Evolutionary conservation across 2,888 invertebrate genomes (phyloP), one percentile per base, ranked within the genome.

Genomic region (Tholera decimalis): DNA sequence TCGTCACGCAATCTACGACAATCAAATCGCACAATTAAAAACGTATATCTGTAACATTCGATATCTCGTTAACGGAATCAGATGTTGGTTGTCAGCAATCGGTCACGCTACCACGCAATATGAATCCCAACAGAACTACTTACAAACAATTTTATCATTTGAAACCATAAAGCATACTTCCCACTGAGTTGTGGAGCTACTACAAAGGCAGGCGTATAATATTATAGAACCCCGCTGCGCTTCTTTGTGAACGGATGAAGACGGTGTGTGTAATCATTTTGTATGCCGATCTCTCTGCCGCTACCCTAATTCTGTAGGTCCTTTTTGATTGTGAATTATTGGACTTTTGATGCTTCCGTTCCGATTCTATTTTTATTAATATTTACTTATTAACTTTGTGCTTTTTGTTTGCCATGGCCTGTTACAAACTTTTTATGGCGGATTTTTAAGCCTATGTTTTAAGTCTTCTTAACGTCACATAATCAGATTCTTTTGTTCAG

Each of bases 1-100:
- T 98, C 98, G 91, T 98, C 98, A 87, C 98, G 97, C 95, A 98
- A 96, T 97, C 98, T 98, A 96, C 64, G 97, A 97, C 95, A 96
- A 96, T 80, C 74, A 83, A 74, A 83, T 77, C 66, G 73, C 55
- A 80, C 79, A 84, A 83, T 85, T 80, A 82, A 69, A 72, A 73
- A 79, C 75, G 69, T 62, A 76, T 60, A 75, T 77, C 72, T 70
- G 74, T 59, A 70, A 59, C 72, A 78, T 83, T 88, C 87, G 88
- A 86, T 86, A 89, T 85, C 92, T 93, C 86, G 92, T 93, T 92
- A 92, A 83, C 85, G 84, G 84, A 83, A 86, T 87, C 83, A 88
- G 84, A 85, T 89, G 83, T 86, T 77, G 80, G 77, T 79, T 84
- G 85, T 82, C 81, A 78, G 77, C 83, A 88, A 92, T 93, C 87